Evolutionary conservation across 2,797 vertebrate species (phyloP), one percentile per base, ranked within the genome.

Genomic region (Leptatherina wallacei): DNA sequence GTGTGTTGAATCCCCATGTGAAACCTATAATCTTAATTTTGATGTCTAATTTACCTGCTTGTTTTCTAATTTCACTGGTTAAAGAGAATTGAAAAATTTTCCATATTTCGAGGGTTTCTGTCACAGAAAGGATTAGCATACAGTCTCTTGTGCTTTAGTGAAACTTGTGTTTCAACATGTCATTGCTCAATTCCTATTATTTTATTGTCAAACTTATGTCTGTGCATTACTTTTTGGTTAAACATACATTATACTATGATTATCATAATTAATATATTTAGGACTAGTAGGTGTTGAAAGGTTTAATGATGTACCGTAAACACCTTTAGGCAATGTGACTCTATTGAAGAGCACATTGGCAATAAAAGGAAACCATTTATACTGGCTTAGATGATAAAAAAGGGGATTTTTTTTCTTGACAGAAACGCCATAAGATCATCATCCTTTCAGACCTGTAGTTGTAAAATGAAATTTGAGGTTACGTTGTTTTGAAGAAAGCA

Each of bases 401-500:
- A 18, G 1, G 40, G 6, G 3, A 4, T 8, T 10, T 33, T 6
- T 6, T 24, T 13, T 55, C 51, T 49, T 44, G 0, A 58, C 10
- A 61, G n/a, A 30, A 3, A 6, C 44, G 62, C 67, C 35, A 49
- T 65, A 20, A 72, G 49, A 78, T 73, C 27, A 8, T 20, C 2
- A 0, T 52, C 51, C 63, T 69, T 42, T 49, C 20, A 30, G 61
- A 29, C 18, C 64, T 67, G 30, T 42, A 63, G 58, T 64, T 38
- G 49, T 38, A 16, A 71, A 77, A 69, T 75, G 10, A 61, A 65
- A 72, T 59, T 20, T 0, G 12, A 61, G 55, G 69, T 64, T 35
- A 18, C 59, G 30, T 8, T 68, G 71, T 78, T 80, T 84, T 68
- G 35, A 56, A 61, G 36, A 57, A 69, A 77, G 65, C 61, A 80